Evolutionary conservation across 2,113 vertebrate genomes (phyloP), one percentile per base, ranked within the genome.

Genomic region (Ascaphus truei): DNA sequence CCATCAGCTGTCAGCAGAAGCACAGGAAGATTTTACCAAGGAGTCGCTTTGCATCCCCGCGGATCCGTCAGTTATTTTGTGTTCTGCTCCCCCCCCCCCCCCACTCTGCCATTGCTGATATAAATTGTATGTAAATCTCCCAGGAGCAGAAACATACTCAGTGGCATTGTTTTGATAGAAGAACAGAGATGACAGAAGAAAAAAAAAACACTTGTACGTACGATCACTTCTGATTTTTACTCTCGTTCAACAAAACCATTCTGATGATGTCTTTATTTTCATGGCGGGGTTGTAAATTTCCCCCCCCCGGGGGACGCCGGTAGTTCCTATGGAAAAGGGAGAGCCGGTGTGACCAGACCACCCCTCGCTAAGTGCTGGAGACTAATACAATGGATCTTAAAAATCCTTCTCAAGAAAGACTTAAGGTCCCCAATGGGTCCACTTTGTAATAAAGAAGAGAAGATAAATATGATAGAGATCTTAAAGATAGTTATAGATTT

Each of bases 1-100:
- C 92, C 95, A 97, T 98, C 94, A 96, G 93, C 94, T 98, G 95
- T 95, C 95, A 96, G 94, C 89, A 91, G 91, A 89, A 87, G 89
- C 86, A 88, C 88, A 91, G 91, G 91, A 93, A 94, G 93, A 94
- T 92, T 90, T n/a, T 92, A 93, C 90, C 91, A 92, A 94, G 89
- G 92, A 95, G 94, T 93, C 92, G 90, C 94, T 93, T 93, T 93
- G 90, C 92, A 93, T 94, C 92, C 93, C 91, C 90, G 93, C 90
- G 93, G 92, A 93, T 55, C 92, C 93, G 91, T 94, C 92, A 95
- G 94, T 93, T 91, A 87, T 86, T 89, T 89, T 87, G 89, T 91
- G 91, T 87, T 89, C 85, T 83, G 88, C 5, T 33, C 43, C 20
- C 16, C 23, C 34, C 27, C 37, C 48, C 29, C 41, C 66, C 56